phyloP scores from a whole-genome alignment of 30 jellyfish, hydroid and myxozoan genomes.

The Sanderia malayensis region DNA sequence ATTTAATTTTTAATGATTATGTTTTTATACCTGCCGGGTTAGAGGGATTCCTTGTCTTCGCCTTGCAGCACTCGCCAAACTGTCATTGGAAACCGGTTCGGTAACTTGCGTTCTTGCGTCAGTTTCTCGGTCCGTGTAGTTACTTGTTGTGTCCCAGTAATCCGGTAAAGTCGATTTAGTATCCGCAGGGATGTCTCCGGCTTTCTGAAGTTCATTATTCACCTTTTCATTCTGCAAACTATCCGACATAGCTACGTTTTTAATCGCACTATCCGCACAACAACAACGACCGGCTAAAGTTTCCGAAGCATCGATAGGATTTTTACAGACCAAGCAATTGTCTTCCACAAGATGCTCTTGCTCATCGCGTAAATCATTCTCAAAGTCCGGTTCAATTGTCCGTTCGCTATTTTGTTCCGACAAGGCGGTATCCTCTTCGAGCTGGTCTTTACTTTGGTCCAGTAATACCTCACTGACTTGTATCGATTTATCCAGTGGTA shows the following conservation, averaged over 20 bases:
- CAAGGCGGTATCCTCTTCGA: neutral
- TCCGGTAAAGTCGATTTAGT: conserved; percentile 58
- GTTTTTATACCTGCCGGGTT: conserved; percentile 60
- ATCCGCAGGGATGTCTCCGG: conserved; percentile 25
- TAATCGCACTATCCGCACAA: conserved; percentile 17
- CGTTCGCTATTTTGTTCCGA: conserved; percentile 22
- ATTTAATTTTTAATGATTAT: too few relatives aligned
- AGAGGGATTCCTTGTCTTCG: conserved; percentile 36
- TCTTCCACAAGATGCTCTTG: neutral
- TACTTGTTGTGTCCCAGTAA: conserved; percentile 37
- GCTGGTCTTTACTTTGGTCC: conserved; percentile 17
- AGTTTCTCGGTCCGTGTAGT: conserved; percentile 63
- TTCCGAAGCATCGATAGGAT: conserved; percentile 21
- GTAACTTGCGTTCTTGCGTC: conserved; percentile 49
- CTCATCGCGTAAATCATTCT: conserved; percentile 18
- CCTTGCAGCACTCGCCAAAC: conserved; percentile 64
- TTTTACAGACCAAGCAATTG: conserved; percentile 44
- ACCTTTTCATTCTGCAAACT: conserved; percentile 10
- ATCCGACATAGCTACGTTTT: conserved; percentile 2
- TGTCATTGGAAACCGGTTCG: conserved; percentile 33
- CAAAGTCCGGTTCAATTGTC: conserved; percentile 27
- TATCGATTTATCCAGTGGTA: conserved; percentile 54
- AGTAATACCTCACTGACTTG: conserved; percentile 57
- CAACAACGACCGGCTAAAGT: conserved; percentile 4
- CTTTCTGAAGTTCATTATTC: conserved; percentile 16